Base-by-base conservation (phyloP, 1,140 invertebrate genomes). In the Diploscapter pachys region DNA sequence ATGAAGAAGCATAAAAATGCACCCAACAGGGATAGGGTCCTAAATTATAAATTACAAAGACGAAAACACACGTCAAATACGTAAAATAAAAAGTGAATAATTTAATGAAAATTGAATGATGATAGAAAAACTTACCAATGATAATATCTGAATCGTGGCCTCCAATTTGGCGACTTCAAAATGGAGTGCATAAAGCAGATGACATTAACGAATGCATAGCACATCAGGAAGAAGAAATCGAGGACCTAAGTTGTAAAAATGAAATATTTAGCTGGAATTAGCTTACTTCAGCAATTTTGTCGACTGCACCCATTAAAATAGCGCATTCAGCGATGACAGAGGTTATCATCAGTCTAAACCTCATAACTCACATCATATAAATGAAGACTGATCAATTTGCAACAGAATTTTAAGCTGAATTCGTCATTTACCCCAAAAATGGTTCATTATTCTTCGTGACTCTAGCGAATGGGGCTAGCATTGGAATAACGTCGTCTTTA, bases 201-300 rank as follows among this genome's bases (percentile, higher is more conserved):
- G 71, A 99, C 89, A 86, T 99, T 99, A 0, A 99, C 95, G 87
- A 99, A 99, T 55, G 95, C 95, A 86, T 99, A 99, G 87, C 97
- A 99, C 95, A 99, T 98, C 61, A 99, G 90, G 90, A 99, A 98
- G 89, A 99, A 99, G 72, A 85, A 85, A 67, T 85, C 83, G 13
- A 85, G 64, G 48, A 85, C 31, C 31, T 31, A 31, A 31, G 1
- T 31, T 31, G 31, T 31, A 31, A 31, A 31, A 31, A 31, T 31
- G 31, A 31, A 31, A 31, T 31, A 31, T 31, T 31, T 31, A 31
- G 31, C 1, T 31, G 31, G 1, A 31, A 31, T 31, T 31, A 31
- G 31, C 31, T 31, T 31, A 31, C 81, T 74, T 83, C 82, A 48
- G 83, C 84, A 69, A 85, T 85, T 6, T 80, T 80, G 71, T 85